Evolutionary conservation across 2,797 vertebrate genomes (phyloP).

Genomic region (Rhinichthys osculus): DNA sequence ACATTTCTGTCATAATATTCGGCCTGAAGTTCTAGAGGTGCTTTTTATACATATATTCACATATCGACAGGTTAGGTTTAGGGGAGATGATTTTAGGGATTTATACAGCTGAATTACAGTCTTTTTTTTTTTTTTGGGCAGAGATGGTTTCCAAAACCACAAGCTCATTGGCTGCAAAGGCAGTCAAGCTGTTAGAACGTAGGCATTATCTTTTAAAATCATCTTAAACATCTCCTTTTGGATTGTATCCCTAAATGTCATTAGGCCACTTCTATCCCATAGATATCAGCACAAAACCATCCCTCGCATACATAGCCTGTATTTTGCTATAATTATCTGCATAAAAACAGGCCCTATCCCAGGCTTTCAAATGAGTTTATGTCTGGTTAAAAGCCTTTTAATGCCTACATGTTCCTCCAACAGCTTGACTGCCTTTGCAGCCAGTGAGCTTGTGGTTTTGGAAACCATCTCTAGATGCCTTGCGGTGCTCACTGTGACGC

Average conservation of each 20-base stretch:
- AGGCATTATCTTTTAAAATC: constrained; percentile 6
- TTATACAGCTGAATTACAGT: not conserved
- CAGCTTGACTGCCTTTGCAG: constrained; percentile 36
- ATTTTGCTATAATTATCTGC: constrained; percentile 8
- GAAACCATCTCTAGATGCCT: constrained; percentile 49
- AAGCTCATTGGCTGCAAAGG: constrained; percentile 45
- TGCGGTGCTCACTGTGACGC: constrained; percentile 52
- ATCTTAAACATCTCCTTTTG: not conserved
- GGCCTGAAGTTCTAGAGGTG: not conserved
- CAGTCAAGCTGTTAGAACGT: constrained; percentile 25
- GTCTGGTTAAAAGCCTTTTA: constrained; percentile 35
- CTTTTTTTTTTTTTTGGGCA: not conserved
- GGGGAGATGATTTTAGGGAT: not conserved
- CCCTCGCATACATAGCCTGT: not conserved
- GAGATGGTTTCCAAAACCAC: constrained; percentile 52
- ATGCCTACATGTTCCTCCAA: constrained; percentile 31
- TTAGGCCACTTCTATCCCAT: not conserved
- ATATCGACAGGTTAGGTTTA: not conserved
- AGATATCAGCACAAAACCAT: constrained; percentile 18
- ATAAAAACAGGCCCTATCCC: constrained; percentile 12
- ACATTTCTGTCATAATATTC: constrained; percentile 9
- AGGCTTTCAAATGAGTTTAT: constrained; percentile 19
- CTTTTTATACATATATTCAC: not conserved
- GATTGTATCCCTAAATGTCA: no score
- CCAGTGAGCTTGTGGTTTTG: constrained; percentile 53